Percentiles rank a stretch among this genome's conserved stretches.
These are phyloP conservation scores for Calameuta idolon DNA, from an alignment of 2,888 invertebrate species.

Conservation along the genomic window DNA sequence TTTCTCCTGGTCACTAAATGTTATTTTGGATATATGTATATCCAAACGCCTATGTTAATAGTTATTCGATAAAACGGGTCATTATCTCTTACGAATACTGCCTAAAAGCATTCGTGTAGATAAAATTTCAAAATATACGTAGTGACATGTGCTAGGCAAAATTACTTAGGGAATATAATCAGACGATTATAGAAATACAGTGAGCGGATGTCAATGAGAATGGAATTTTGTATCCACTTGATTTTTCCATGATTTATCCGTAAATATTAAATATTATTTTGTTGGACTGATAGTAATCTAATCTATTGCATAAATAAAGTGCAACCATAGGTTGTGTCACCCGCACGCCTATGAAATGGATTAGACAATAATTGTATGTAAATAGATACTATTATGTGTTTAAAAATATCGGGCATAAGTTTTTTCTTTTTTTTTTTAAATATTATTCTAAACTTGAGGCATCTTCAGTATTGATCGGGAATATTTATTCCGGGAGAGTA, in stretches of 20 bases:
- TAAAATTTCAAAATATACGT: background rate
- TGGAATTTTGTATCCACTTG: background rate
- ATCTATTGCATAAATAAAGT: background rate
- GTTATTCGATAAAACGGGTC: background rate
- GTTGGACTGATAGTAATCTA: background rate
- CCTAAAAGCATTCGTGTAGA: background rate
- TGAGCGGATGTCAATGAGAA: background rate
- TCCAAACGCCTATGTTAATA: background rate
- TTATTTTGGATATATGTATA: background rate
- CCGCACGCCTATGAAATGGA: background rate
- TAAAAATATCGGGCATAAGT: background rate
- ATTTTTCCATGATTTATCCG: background rate
- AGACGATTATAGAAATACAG: background rate
- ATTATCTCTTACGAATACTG: background rate
- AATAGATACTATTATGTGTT: background rate
- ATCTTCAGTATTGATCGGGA: background rate
- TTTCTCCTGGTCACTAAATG: background rate
- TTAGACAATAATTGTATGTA: background rate
- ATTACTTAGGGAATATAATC: background rate
- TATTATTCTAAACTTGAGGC: background rate
- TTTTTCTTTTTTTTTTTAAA: background rate
- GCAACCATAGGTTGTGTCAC: background rate
- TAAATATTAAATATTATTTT: background rate
- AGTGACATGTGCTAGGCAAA: background rate
- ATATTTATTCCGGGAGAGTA: slow-evolving; percentile 26